Evolutionary conservation across 37 sponge, comb jelly and placozoan species (phyloP).

Genomic region (Sycon ciliatum): DNA sequence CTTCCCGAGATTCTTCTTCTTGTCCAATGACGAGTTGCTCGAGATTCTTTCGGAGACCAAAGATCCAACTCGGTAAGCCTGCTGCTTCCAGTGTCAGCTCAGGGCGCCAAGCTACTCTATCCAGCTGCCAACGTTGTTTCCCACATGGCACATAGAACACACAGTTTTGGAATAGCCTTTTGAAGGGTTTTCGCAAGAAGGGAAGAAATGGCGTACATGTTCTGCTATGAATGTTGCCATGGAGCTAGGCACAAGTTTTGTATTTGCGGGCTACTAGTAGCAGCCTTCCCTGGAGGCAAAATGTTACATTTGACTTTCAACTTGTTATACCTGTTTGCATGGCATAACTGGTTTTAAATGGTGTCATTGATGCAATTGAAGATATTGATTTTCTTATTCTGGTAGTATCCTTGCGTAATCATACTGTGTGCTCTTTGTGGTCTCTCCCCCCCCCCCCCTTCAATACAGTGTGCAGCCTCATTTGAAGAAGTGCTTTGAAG

Average conservation of each 20-base stretch:
- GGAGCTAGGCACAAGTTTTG: too few species aligned
- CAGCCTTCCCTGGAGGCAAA: too few species aligned
- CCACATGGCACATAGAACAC: not conserved
- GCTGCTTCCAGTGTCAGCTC: too few species aligned
- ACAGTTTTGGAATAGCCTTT: not conserved
- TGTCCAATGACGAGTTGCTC: slow-evolving; percentile 97
- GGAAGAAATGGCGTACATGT: too few species aligned
- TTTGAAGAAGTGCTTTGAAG: slow-evolving; percentile 99
- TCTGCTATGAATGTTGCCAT: too few species aligned
- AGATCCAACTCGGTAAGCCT: slow-evolving; percentile 83
- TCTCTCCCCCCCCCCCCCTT: not conserved
- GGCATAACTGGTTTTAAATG: too few species aligned
- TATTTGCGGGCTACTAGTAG: too few species aligned
- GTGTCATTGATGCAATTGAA: too few species aligned
- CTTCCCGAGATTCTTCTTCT: slow-evolving; percentile 99
- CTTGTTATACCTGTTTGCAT: not conserved
- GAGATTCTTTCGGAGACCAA: slow-evolving; percentile 99
- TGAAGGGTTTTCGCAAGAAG: not conserved
- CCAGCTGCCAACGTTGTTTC: not conserved
- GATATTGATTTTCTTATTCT: too few species aligned
- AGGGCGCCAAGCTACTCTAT: not conserved
- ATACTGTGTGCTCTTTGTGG: too few species aligned
- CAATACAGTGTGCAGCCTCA: slow-evolving; percentile 87
- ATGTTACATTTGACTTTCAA: too few species aligned
- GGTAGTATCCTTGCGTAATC: too few species aligned